A percentile compares a stretch with the other conserved stretches of the same genome.
phyloP scores from a whole-genome alignment of 2,888 invertebrate species.

The Xylophagus ater region DNA sequence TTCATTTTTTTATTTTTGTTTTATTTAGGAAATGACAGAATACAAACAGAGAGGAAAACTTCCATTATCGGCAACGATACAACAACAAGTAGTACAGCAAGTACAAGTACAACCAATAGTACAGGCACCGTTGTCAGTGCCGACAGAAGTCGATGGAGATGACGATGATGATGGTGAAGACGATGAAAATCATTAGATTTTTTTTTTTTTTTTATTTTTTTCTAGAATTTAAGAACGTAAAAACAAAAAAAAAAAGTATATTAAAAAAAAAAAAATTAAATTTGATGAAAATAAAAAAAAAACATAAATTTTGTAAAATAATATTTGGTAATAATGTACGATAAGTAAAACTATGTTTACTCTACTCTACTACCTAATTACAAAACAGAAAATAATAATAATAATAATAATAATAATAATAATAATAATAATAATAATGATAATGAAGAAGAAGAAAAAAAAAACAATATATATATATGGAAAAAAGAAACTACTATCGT shows the following conservation, averaged over 20 bases:
- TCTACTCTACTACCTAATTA: too few relatives aligned
- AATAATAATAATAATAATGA: background rate
- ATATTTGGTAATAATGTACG: constrained; percentile 17
- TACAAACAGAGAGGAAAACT: constrained; percentile 41
- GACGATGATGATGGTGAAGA: constrained; percentile 39
- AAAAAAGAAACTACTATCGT: too few relatives aligned
- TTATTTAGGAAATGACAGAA: constrained; percentile 38
- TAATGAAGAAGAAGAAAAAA: background rate
- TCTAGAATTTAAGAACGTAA: too few relatives aligned
- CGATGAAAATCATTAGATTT: constrained; percentile 40
- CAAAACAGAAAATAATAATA: background rate
- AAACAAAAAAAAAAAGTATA: constrained; percentile 4
- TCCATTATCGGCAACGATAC: constrained; percentile 38
- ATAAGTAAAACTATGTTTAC: constrained; percentile 17
- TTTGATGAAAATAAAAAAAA: constrained; percentile 1
- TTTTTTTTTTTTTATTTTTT: too few relatives aligned
- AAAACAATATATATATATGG: background rate
- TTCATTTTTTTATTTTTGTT: constrained; percentile 2
- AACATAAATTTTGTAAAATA: constrained; percentile 16
- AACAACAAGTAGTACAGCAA: constrained; percentile 18
- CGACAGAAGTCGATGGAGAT: constrained; percentile 37
- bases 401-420: background rate
- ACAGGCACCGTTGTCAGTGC: constrained; percentile 31
- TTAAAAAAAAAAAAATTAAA: constrained; percentile 3
- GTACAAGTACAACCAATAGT: constrained; percentile 9